Conservation (phyloP, 2,113 vertebrate genomes). For the Suricata suricatta region DNA sequence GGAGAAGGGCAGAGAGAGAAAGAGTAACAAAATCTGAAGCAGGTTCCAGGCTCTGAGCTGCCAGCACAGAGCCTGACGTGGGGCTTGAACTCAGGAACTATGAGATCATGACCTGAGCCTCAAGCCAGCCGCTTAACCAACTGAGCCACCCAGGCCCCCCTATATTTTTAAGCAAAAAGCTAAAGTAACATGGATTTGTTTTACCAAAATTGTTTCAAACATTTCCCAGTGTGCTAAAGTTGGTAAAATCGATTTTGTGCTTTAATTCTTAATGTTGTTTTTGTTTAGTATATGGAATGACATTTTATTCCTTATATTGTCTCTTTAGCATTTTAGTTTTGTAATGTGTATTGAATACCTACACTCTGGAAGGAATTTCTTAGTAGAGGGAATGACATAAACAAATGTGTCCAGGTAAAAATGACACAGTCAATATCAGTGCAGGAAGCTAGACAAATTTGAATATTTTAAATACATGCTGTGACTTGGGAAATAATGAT, state of each 20-base stretch:
- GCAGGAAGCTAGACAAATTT: not conserved
- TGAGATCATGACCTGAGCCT: no score
- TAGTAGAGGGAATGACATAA: not conserved
- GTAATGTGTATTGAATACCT: not conserved
- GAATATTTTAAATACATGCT: not conserved
- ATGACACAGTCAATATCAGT: not conserved
- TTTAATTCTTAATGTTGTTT: not conserved
- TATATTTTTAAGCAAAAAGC: not conserved
- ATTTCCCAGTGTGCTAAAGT: not conserved
- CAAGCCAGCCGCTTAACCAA: no score
- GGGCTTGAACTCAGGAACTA: no score
- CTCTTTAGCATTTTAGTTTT: not conserved
- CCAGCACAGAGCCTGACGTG: no score
- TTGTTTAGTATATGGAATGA: not conserved
- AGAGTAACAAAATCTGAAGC: no score
- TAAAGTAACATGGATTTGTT: not conserved
- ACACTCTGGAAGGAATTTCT: not conserved
- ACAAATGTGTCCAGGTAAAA: not conserved
- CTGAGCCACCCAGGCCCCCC: no score
- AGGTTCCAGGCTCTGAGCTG: no score
- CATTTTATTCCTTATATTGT: not conserved
- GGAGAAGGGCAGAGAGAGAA: no score
- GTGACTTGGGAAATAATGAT: not conserved
- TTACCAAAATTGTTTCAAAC: not conserved
- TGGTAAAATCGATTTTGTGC: not conserved